A percentile compares a stretch with the other conserved stretches of the same genome.
phyloP scores from a whole-genome alignment of 1,140 invertebrate species.

The Eurosta solidaginis region DNA sequence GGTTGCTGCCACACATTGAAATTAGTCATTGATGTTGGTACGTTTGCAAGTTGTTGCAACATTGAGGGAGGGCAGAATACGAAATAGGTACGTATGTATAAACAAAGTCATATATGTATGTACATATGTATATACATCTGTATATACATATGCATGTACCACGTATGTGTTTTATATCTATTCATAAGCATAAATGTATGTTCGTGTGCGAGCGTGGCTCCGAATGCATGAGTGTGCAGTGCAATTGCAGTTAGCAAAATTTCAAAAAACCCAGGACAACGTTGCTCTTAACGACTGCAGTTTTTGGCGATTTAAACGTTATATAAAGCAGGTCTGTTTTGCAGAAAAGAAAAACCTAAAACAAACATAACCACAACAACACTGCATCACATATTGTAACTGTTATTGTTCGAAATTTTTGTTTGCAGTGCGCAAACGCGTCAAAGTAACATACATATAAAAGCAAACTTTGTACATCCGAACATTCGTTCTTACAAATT shows the following conservation, averaged over 20 bases:
- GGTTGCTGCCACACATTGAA: not conserved
- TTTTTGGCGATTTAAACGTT: not conserved
- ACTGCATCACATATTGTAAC: not conserved
- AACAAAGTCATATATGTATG: not conserved
- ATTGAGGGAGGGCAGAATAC: not conserved
- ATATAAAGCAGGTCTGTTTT: not conserved
- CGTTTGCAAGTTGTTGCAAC: not conserved
- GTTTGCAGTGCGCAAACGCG: not conserved
- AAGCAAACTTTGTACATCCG: too few relatives aligned
- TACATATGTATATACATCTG: not conserved
- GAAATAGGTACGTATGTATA: not conserved
- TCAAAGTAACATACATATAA: not conserved
- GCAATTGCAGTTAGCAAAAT: too few relatives aligned
- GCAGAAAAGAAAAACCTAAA: not conserved
- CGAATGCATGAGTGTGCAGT: too few relatives aligned
- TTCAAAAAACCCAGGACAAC: not conserved
- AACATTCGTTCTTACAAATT: too few relatives aligned
- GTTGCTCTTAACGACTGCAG: not conserved
- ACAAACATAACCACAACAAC: too few relatives aligned
- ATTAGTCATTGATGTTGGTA: not conserved
- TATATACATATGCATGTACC: not conserved
- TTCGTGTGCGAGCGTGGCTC: not conserved
- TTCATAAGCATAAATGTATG: too few relatives aligned
- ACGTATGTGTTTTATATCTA: not conserved
- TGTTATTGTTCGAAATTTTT: not conserved